Evolutionary conservation across 2,113 vertebrate genomes (phyloP).

Genomic region (Calonectris borealis): DNA sequence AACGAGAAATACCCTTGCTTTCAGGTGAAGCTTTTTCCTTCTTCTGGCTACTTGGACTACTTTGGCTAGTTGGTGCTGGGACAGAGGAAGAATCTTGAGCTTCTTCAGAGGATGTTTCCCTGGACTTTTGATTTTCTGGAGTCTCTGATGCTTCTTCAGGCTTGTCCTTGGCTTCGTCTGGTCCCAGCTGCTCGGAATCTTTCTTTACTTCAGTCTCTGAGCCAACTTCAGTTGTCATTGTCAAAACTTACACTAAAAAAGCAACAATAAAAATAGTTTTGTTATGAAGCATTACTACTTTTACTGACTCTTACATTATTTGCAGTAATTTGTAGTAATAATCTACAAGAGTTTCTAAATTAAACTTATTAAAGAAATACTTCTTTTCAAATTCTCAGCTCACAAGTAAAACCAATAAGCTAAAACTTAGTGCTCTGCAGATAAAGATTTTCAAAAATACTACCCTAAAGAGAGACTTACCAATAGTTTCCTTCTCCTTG

Average conservation of each 20-base stretch:
- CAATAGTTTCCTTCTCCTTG: neutral
- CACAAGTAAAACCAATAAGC: neutral
- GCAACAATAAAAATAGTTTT: conserved; percentile 3
- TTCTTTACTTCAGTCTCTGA: conserved; percentile 89
- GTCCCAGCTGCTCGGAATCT: conserved; percentile 73
- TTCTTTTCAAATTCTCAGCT: neutral
- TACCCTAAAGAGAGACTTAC: neutral
- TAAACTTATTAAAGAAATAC: neutral
- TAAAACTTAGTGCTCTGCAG: neutral
- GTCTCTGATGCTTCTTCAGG: conserved; percentile 59
- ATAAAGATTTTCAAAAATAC: neutral
- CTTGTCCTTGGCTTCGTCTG: conserved; percentile 64
- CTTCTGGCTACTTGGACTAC: conserved; percentile 69
- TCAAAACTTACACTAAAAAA: conserved; percentile 76
- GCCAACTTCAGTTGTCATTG: conserved; percentile 92
- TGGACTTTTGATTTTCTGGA: conserved; percentile 43
- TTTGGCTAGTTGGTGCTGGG: conserved; percentile 56
- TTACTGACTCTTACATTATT: neutral
- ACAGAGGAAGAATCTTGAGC: conserved; percentile 36
- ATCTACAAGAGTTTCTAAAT: neutral
- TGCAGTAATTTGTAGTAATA: neutral
- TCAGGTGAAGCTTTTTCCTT: conserved; percentile 78
- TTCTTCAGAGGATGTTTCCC: conserved; percentile 32
- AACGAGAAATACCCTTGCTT: conserved; percentile 91
- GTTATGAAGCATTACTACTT: neutral